Conservation (phyloP, 1,140 invertebrate species). For the Aphelenchoides fujianensis region DNA sequence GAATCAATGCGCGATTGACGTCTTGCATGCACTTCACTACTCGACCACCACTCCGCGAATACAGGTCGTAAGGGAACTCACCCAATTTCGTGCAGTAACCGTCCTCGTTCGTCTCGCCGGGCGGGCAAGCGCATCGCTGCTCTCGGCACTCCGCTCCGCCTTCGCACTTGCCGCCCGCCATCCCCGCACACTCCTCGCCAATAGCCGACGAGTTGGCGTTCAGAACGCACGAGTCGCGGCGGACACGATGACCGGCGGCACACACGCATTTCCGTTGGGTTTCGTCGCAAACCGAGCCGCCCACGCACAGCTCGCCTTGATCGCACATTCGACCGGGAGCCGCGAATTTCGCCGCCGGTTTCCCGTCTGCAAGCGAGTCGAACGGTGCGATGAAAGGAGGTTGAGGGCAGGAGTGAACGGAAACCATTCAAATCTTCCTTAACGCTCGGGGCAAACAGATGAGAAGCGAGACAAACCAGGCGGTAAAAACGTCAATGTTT, state of each 20-base stretch:
- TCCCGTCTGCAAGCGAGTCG: no score
- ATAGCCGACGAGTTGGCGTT: constrained; percentile 23
- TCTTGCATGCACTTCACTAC: no score
- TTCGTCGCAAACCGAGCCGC: constrained; percentile 48
- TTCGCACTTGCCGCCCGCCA: constrained; percentile 19
- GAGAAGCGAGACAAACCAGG: no score
- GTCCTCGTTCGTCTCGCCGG: neutral
- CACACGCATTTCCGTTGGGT: constrained; percentile 40
- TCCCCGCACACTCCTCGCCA: constrained; percentile 23
- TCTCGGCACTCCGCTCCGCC: constrained; percentile 15
- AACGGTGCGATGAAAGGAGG: no score
- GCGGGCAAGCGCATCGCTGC: neutral
- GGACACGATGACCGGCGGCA: constrained; percentile 32
- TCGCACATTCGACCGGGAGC: constrained; percentile 37
- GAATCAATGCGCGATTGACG: no score
- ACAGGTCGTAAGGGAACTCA: no score
- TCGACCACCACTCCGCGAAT: no score
- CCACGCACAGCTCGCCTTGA: constrained; percentile 39
- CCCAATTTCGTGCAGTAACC: constrained; percentile 5
- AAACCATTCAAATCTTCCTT: no score
- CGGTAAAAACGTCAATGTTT: no score
- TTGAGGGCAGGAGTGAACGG: no score
- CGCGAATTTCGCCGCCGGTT: no score
- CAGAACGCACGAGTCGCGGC: constrained; percentile 35
- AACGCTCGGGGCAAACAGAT: no score